These are phyloP conservation scores for Chrysomallon squamiferum DNA, from an alignment of 1,140 invertebrate genomes.

Conservation along the genomic window DNA sequence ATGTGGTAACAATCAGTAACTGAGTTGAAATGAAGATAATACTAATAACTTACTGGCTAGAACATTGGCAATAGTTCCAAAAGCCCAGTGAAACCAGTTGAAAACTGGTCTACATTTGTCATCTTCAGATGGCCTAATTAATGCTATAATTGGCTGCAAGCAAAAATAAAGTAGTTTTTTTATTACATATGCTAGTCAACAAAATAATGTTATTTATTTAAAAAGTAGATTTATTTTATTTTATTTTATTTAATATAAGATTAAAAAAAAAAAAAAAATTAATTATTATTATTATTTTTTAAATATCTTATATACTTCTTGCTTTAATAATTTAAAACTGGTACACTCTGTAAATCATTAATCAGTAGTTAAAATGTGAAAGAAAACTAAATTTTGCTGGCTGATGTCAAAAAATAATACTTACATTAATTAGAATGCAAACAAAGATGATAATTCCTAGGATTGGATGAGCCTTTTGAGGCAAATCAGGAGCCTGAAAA, in stretches of 20 bases:
- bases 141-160: conserved; percentile 87
- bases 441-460: conserved; percentile 54
- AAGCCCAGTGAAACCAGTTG: conserved; percentile 94
- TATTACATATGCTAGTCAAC: background rate
- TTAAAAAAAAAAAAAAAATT: too few species aligned
- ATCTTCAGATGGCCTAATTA: conserved; percentile 84
- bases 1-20: too few species aligned
- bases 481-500: conserved; percentile 44
- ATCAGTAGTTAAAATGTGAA: too few species aligned
- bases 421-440: conserved; percentile 54
- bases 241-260: too few species aligned
- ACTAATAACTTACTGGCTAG: conserved; percentile 79
- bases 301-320: too few species aligned
- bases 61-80: conserved; percentile 91
- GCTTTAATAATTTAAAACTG: too few species aligned
- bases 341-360: too few species aligned
- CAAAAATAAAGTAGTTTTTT: conserved; percentile 9
- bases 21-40: too few species aligned
- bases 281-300: too few species aligned
- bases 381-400: too few species aligned
- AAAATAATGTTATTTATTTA: background rate
- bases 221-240: background rate
- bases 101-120: conserved; percentile 82
- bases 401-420: conserved; percentile 31
- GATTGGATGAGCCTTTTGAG: conserved; percentile 54